Percentiles rank a stretch among this genome's conserved stretches.
Conservation (phyloP, 2,113 vertebrate genomes). For the Calyptommatus sinebrachiatus region DNA sequence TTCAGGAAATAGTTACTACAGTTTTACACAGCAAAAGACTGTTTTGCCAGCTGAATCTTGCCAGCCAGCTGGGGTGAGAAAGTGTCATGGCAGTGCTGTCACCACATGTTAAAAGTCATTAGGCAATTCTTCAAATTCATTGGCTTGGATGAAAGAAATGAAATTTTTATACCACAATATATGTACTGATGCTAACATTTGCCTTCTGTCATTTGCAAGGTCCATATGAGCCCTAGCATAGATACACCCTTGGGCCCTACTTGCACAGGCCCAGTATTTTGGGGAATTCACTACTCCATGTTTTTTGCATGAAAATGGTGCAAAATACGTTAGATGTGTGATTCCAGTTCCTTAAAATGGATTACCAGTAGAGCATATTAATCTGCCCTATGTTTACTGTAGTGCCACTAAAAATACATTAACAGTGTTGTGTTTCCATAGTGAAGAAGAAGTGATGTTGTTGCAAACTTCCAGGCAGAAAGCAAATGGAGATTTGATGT, state of each 20-base stretch:
- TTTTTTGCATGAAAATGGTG: no score
- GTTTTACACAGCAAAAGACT: background rate
- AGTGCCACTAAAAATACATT: no score
- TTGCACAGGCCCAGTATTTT: no score
- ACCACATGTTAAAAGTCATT: conserved; percentile 25
- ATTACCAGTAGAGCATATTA: no score
- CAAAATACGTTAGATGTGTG: no score
- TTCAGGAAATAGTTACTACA: conserved; percentile 10
- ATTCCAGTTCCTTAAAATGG: no score
- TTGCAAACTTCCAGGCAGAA: no score
- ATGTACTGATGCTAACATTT: background rate
- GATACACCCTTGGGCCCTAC: background rate
- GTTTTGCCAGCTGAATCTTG: conserved; percentile 16
- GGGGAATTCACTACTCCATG: no score
- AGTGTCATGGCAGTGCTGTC: conserved; percentile 17
- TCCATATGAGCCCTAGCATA: background rate
- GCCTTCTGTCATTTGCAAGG: background rate
- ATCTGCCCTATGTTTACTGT: no score
- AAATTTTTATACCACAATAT: conserved; percentile 3
- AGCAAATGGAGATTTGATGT: no score
- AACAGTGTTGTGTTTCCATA: no score
- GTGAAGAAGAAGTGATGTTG: no score
- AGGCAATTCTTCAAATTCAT: conserved; percentile 23
- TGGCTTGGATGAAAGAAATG: conserved; percentile 2
- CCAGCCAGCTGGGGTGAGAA: conserved; percentile 16